Percentiles rank a stretch among this genome's conserved stretches.
Evolutionary conservation across 2,888 invertebrate species (phyloP).

Genomic region (Stegophylla sp.): DNA sequence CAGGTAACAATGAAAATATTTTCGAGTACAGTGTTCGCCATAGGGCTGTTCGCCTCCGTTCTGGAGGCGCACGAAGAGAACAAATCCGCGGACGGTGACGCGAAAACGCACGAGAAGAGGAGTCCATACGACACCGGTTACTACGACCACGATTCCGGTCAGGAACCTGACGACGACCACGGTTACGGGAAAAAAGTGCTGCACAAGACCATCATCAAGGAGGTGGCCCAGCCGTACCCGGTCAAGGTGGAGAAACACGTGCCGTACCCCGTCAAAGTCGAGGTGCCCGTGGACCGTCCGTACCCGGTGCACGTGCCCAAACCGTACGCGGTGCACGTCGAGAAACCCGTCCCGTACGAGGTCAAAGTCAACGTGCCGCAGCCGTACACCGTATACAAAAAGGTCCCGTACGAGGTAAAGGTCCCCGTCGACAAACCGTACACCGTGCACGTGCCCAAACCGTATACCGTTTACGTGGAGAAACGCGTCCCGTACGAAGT

Average conservation of each 20-base stretch:
- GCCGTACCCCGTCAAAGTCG: conserved; percentile 59
- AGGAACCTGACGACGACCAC: no score
- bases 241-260: conserved; percentile 63
- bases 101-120: conserved; percentile 60
- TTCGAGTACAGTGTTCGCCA: background rate
- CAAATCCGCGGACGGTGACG: conserved; percentile 56
- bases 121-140: no score
- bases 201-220: conserved; percentile 61
- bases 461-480: conserved; percentile 61
- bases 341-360: conserved; percentile 61
- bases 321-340: conserved; percentile 63
- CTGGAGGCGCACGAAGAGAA: background rate
- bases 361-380: conserved; percentile 61
- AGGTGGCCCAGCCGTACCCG: conserved; percentile 62
- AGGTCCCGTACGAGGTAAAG: conserved; percentile 77
- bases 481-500: conserved; percentile 62
- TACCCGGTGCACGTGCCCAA: conserved; percentile 63
- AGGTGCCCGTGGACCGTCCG: conserved; percentile 61
- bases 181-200: conserved; percentile 39
- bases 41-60: background rate
- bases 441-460: conserved; percentile 61
- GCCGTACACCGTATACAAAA: conserved; percentile 69
- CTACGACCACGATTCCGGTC: no score
- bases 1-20: background rate
- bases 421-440: conserved; percentile 64